phyloP scores from a whole-genome alignment of 37 sponge, comb jelly and placozoan species.

The Chondrosia reniformis region DNA sequence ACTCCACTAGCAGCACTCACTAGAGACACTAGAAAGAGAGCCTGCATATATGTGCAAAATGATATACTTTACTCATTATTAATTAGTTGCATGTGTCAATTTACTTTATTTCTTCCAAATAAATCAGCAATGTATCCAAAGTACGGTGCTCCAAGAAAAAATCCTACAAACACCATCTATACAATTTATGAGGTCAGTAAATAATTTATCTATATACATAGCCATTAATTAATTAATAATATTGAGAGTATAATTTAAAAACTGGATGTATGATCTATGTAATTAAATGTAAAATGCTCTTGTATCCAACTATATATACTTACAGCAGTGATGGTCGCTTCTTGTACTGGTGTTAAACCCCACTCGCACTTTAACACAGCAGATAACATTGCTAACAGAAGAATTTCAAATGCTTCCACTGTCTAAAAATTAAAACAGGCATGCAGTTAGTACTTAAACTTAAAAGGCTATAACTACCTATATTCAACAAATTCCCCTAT shows the following conservation, averaged over 20 bases:
- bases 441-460: too few species aligned
- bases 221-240: too few species aligned
- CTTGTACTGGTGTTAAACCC: conserved; percentile 15
- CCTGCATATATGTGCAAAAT: conserved; percentile 17
- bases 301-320: too few species aligned
- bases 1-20: neutral
- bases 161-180: conserved; percentile 73
- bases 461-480: too few species aligned
- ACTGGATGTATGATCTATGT: too few species aligned
- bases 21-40: neutral
- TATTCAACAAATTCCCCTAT: too few species aligned
- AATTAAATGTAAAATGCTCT: too few species aligned
- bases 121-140: conserved; percentile 54
- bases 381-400: conserved; percentile 24
- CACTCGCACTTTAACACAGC: conserved; percentile 26
- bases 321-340: conserved; percentile 16
- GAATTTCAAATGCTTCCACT: conserved; percentile 35
- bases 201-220: too few species aligned
- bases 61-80: neutral
- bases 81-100: neutral
- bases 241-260: too few species aligned
- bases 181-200: too few species aligned
- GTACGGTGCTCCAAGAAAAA: conserved; percentile 46
- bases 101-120: conserved; percentile 50
- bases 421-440: conserved; percentile 6